Evolutionary conservation across 2,113 vertebrate species (phyloP).

Genomic region (Phycodurus eques): DNA sequence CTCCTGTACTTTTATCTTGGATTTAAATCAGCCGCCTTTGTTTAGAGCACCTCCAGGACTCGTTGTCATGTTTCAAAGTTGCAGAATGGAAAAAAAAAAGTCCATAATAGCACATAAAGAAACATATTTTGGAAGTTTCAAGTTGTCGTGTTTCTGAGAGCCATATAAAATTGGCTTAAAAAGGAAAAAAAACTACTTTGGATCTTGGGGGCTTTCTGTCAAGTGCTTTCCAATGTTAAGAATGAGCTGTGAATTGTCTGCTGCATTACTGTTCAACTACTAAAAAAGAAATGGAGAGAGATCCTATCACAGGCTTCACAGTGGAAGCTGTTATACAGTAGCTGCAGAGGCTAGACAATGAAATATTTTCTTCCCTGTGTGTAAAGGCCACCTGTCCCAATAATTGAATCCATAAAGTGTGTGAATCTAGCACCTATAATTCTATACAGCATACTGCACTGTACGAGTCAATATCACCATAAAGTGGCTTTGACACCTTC

Average conservation of each 20-base stretch:
- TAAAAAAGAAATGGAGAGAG: not conserved
- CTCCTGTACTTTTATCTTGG: not conserved
- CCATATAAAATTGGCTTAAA: not conserved
- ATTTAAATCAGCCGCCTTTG: not conserved
- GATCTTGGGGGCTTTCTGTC: not conserved
- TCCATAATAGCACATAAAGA: not conserved
- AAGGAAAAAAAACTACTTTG: not conserved
- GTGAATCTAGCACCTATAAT: not conserved
- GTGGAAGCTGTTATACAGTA: not conserved
- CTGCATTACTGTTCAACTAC: not conserved
- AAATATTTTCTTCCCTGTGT: not conserved
- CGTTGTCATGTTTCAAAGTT: not conserved
- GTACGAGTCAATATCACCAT: not conserved
- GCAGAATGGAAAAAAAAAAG: not conserved
- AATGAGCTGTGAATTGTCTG: not conserved
- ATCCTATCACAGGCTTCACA: not conserved
- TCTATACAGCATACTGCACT: not conserved
- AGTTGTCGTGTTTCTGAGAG: not conserved
- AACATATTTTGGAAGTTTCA: not conserved
- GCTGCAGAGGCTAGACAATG: not conserved
- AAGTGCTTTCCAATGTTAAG: not conserved
- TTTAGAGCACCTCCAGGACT: conserved; percentile 2
- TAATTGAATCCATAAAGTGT: not conserved
- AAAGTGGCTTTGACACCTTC: not conserved
- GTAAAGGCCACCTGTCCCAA: not conserved